A percentile compares a stretch with the other conserved stretches of the same genome.
These are phyloP conservation scores for Centrocercus urophasianus DNA, from an alignment of 2,113 vertebrate genomes.

Conservation along the genomic window DNA sequence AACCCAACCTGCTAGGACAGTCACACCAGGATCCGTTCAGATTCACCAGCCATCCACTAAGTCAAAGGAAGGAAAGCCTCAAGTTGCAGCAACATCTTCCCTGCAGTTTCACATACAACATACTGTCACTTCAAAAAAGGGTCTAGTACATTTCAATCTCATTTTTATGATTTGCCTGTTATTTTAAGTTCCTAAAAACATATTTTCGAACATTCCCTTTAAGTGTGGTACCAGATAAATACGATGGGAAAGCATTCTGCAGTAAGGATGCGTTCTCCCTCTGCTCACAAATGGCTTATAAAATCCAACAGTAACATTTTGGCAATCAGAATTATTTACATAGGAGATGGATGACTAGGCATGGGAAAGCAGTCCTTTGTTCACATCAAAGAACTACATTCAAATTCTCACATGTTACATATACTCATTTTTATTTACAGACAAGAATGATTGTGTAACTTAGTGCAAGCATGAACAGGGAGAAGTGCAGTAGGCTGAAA, in stretches of 20 bases:
- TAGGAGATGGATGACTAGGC: constrained; percentile 64
- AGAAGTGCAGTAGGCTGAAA: background rate
- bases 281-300: constrained; percentile 62
- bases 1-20: background rate
- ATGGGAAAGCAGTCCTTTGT: constrained; percentile 69
- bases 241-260: constrained; percentile 24
- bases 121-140: background rate
- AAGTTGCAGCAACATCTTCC: background rate
- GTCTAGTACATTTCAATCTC: background rate
- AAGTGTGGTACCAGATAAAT: background rate
- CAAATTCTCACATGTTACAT: constrained; percentile 54
- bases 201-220: background rate
- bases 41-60: background rate
- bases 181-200: background rate
- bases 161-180: background rate
- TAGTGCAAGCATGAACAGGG: background rate
- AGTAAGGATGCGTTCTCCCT: background rate
- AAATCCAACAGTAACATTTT: constrained; percentile 58
- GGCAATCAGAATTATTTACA: constrained; percentile 67
- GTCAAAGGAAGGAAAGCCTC: background rate
- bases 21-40: background rate
- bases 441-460: constrained; percentile 6
- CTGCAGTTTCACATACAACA: background rate
- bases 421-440: constrained; percentile 53
- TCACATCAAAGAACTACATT: constrained; percentile 59